Evolutionary conservation across 2,113 vertebrate species (phyloP), one percentile per base, ranked within the genome.

Genomic region (Boulengeromyrus knoepffleri): DNA sequence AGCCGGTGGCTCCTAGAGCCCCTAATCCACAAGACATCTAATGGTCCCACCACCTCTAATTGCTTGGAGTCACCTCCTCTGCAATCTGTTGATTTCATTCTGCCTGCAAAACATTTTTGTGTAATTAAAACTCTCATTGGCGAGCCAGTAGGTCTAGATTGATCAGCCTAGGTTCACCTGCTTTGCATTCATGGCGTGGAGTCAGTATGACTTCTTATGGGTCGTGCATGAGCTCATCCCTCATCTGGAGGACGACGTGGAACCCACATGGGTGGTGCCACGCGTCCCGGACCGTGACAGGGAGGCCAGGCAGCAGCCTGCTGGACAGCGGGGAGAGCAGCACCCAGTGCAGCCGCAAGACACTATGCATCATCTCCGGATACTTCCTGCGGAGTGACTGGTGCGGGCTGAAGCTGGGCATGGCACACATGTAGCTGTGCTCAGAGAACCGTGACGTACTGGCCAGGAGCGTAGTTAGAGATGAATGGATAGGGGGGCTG

Each of bases 301-400:
- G 58, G 89, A 87, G n/a, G 42, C 83, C 58, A 12, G 89, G 56
- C 15, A 50, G 89, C 89, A 47, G 50, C 53, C 58, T 90, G 56
- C 56, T 90, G 53, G 89, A 90, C 84, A 70, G 85, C 27, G 9
- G 87, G 56, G 84, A 90, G 83, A 87, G 45, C 45, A 87, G 89
- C 84, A 86, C 87, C 84, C 84, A 90, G 17, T 27, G 84, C 42
- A 90, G 56, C 84, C n/a, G 27, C 45, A 90, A 50, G 83, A 93
- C 91, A 2, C 89, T 91, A 24, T 92, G 92, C 47, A 21, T 93
- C 31, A 91, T 92, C 56, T 90, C 88, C 58, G 87, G 89, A 15
- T 56, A 90, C 58, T 90, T 89, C 74, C 89, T 92, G 49, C 87
- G 83, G 42, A 92, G 91, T n/a, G 66, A 89, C 27, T 90, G 90